A percentile compares a stretch with the other conserved stretches of the same genome.
Evolutionary conservation across 1,140 invertebrate genomes (phyloP).

Genomic region (Brachionus rubens): DNA sequence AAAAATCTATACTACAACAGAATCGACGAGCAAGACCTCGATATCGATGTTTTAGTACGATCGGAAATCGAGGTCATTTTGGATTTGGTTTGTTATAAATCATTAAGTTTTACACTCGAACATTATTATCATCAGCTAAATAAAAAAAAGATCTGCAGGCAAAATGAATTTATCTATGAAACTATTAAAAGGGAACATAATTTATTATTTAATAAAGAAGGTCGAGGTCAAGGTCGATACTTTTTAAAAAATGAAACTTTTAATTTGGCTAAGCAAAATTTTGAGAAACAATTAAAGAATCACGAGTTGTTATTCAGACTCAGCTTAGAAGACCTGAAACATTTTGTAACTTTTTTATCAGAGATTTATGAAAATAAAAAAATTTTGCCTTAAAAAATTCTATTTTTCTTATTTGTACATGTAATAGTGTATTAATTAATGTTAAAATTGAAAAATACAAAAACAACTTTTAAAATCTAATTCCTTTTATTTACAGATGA

Average conservation of each 20-base stretch:
- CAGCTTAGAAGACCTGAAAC: background rate
- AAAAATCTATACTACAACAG: background rate
- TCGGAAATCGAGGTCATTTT: background rate
- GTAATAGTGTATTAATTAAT: too few species aligned
- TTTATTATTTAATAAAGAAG: background rate
- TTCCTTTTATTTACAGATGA: too few species aligned
- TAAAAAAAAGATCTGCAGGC: background rate
- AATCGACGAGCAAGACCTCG: background rate
- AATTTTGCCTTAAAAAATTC: background rate
- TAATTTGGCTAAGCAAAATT: background rate
- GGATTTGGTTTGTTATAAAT: background rate
- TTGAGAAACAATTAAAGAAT: background rate
- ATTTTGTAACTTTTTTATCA: background rate
- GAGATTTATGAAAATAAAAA: slow-evolving; percentile 1
- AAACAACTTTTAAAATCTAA: too few species aligned
- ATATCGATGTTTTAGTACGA: background rate
- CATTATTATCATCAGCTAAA: slow-evolving; percentile 3
- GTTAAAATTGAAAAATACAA: too few species aligned
- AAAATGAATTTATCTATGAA: background rate
- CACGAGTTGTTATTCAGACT: background rate
- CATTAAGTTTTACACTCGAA: background rate
- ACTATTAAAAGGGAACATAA: background rate
- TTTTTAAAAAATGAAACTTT: background rate
- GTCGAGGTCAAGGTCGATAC: too few species aligned
- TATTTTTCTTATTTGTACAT: too few species aligned